A percentile compares a stretch with the other conserved stretches of the same genome.
Conservation (phyloP, 1,140 invertebrate genomes). For the Andrena cerasifolii region DNA sequence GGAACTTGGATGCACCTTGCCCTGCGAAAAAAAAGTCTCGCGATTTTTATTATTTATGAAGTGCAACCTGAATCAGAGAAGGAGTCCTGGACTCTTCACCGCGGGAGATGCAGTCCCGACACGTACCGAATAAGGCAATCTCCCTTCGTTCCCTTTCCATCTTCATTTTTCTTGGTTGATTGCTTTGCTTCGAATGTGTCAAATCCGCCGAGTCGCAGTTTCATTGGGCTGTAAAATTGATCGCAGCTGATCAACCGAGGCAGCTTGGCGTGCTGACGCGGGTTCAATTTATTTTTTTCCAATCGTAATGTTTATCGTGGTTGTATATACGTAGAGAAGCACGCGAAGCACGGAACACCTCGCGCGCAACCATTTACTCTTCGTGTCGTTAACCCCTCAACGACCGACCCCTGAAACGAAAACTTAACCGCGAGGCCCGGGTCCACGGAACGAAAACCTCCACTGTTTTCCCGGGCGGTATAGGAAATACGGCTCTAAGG, state of each 20-base stretch:
- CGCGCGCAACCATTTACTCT: neutral
- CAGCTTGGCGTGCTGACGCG: neutral
- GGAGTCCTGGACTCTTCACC: neutral
- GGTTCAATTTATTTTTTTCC: neutral
- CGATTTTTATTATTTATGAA: slow-evolving; percentile 10
- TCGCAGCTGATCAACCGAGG: neutral
- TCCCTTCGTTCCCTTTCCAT: neutral
- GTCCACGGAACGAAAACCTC: too few species aligned
- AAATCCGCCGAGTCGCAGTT: neutral
- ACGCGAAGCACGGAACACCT: neutral
- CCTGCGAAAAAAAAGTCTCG: too few species aligned
- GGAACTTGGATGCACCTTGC: neutral
- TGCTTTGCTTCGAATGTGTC: slow-evolving; percentile 5
- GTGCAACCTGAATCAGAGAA: neutral
- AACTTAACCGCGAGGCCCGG: too few species aligned
- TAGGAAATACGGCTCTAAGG: too few species aligned
- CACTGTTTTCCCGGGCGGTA: too few species aligned
- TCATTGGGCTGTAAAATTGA: slow-evolving; percentile 12
- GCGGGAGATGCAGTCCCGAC: neutral
- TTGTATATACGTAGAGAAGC: neutral
- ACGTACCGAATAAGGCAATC: slow-evolving; percentile 4
- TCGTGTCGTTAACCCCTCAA: too few species aligned
- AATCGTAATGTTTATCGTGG: slow-evolving; percentile 5
- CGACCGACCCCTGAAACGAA: too few species aligned
- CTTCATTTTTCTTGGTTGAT: slow-evolving; percentile 6